Base-by-base conservation (phyloP, 2,888 invertebrate species). In the Digitonthophagus gazella region DNA sequence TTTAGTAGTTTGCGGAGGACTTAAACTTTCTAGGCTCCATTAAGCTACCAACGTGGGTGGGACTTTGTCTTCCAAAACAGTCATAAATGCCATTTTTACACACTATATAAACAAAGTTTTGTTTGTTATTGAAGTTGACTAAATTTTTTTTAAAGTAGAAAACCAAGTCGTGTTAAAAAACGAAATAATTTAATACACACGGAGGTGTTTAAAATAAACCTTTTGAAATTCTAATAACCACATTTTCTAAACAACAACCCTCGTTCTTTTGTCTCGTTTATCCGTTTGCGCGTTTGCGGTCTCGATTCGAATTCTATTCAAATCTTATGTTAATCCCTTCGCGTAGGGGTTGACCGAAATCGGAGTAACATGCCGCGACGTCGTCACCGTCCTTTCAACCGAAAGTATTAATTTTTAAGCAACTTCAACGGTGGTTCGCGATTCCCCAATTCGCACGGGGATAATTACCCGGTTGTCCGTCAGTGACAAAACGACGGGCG, bases 391-490 rank as follows among this genome's bases (percentile, higher is more conserved):
- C 28, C 14, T 64, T 28, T 28, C 22, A 44, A 64, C 19, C 15
- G 4, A 64, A 66, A 66, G 19, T 56, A 66, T 58, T 66, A 18
- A 14, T 19, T 57, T 66, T 19, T 6, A 19, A 15, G 20, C 64
- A 64, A n/a, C n/a, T 20, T 22, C 19, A 64, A 20, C 64, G 15
- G 14, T 64, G 44, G 14, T 4, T 54, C 15, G 69, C 22, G 64
- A 67, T 65, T 67, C 64, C 67, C 58, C 67, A 67, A 58, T 69
- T 69, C 69, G 67, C 69, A 69, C 69, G 69, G 64, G 69, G 67
- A 69, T 69, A 69, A 69, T 69, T 67, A 67, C 65, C 19, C 67
- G 69, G 56, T 58, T 54, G 67, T 64, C 67, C 61, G 56, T 63
- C 54, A 67, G 69, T 69, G 61, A 55, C 69, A 69, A 28, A 66